A percentile compares a stretch with the other conserved stretches of the same genome.
phyloP scores from a whole-genome alignment of 2,113 vertebrate species.

The Orthonyx spaldingii region DNA sequence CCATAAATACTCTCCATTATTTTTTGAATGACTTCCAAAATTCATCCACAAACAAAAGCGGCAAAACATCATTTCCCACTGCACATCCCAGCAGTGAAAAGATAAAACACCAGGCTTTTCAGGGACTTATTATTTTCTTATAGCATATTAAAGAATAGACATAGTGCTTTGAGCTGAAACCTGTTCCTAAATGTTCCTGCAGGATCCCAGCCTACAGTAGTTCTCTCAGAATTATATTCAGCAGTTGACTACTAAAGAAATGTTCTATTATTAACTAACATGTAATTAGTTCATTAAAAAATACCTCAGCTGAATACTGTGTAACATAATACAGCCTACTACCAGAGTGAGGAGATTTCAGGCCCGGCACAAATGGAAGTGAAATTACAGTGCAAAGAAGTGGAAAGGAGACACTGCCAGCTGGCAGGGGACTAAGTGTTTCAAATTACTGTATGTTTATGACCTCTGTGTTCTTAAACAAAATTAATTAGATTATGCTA shows the following conservation, averaged over 20 bases:
- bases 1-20: background rate
- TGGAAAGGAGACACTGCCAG: conserved; percentile 69
- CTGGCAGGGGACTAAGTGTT: conserved; percentile 71
- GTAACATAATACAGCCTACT: conserved; percentile 74
- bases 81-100: background rate
- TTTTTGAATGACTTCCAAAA: background rate
- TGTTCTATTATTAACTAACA: conserved; percentile 79
- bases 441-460: conserved; percentile 77
- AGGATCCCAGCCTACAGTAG: conserved; percentile 11
- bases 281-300: conserved; percentile 82
- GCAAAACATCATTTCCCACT: background rate
- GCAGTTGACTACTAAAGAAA: conserved; percentile 68
- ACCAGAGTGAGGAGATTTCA: conserved; percentile 52
- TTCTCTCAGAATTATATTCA: conserved; percentile 59
- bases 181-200: conserved; percentile 35
- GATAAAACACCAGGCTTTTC: background rate
- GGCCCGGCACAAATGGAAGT: conserved; percentile 65
- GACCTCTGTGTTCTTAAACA: conserved; percentile 71
- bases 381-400: conserved; percentile 68
- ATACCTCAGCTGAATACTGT: conserved; percentile 67
- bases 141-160: background rate
- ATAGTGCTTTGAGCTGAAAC: conserved; percentile 12
- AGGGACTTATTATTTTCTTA: background rate
- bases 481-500: conserved; percentile 79
- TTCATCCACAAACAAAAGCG: background rate